These are phyloP conservation scores for Tetrapedia diversipes DNA, from an alignment of 2,888 invertebrate genomes.

Conservation along the genomic window DNA sequence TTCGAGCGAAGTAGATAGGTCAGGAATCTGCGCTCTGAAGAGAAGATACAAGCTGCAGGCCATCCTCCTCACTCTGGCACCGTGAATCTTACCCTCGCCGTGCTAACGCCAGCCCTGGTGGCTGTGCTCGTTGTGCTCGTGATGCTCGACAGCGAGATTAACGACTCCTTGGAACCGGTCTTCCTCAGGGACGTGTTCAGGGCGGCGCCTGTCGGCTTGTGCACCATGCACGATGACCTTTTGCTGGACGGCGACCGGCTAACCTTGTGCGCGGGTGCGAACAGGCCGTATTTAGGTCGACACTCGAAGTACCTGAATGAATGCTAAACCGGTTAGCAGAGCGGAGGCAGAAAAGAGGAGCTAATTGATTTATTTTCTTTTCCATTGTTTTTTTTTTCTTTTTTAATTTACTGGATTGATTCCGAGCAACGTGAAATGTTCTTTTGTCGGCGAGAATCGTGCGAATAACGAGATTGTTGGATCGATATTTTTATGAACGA, in stretches of 20 bases:
- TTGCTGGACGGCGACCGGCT: conserved; percentile 91
- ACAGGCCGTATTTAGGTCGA: conserved; percentile 94
- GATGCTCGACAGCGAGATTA: conserved; percentile 85
- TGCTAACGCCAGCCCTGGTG: conserved; percentile 83
- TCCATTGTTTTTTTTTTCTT: background rate
- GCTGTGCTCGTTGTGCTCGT: conserved; percentile 82
- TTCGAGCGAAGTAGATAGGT: conserved; percentile 16
- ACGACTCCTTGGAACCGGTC: conserved; percentile 93
- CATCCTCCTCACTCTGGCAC: conserved; percentile 73
- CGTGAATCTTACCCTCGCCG: conserved; percentile 89
- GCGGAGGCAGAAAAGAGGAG: conserved; percentile 49
- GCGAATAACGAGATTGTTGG: too few relatives aligned
- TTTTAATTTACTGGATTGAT: background rate
- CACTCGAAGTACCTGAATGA: conserved; percentile 95
- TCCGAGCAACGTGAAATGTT: background rate
- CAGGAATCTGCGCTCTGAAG: conserved; percentile 40
- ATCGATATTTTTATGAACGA: too few relatives aligned
- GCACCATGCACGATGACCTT: conserved; percentile 87
- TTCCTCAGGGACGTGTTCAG: conserved; percentile 86
- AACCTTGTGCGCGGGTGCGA: conserved; percentile 96
- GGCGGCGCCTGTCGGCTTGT: conserved; percentile 86
- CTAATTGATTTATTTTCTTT: conserved; percentile 10
- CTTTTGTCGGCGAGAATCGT: background rate
- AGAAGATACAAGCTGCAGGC: conserved; percentile 51
- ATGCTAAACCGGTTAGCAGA: conserved; percentile 38